Evolutionary conservation across 2,113 vertebrate species (phyloP), one percentile per base, ranked within the genome.

Genomic region (Periophthalmus modestus): DNA sequence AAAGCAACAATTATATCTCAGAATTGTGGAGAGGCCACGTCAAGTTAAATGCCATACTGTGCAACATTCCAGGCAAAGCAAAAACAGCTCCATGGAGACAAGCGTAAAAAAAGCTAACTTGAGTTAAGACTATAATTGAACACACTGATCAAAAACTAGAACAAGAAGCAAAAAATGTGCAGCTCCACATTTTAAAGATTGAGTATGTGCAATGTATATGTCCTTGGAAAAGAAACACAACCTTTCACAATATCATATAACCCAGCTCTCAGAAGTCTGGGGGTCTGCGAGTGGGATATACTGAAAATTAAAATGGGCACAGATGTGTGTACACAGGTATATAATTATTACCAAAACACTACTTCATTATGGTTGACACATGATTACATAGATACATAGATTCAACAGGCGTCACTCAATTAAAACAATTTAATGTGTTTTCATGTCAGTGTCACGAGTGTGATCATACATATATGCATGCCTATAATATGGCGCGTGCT

Each of bases 401-500:
- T 43, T 72, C 73, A 71, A 79, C 50, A 68, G 57, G 79, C n/a
- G 18, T 11, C 28, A 63, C 14, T 61, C 24, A 18, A 62, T 36
- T 33, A 36, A 61, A 19, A 62, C 23, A 34, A 2, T 28, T 28
- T 28, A 28, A 36, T 63, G 28, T 36, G 15, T 39, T 63, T 63
- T 63, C 9, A 39, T 65, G 34, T 65, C 62, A 65, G 28, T 63
- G 61, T 39, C 24, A 43, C 7, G 39, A 61, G 24, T n/a, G 16
- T 12, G 36, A n/a, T n/a, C 21, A 21, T 48, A 7, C 24, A 46
- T 67, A 21, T 48, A n/a, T 80, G 54, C 73, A 78, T 58, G 63
- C 57, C 59, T 74, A 23, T 68, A 66, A 59, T 75, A 59, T 69
- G 68, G 58, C 47, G 66, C 19, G 68, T 84, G 66, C 57, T 15